Conservation (phyloP, 2,888 invertebrate genomes). For the Melanchra persicariae region DNA sequence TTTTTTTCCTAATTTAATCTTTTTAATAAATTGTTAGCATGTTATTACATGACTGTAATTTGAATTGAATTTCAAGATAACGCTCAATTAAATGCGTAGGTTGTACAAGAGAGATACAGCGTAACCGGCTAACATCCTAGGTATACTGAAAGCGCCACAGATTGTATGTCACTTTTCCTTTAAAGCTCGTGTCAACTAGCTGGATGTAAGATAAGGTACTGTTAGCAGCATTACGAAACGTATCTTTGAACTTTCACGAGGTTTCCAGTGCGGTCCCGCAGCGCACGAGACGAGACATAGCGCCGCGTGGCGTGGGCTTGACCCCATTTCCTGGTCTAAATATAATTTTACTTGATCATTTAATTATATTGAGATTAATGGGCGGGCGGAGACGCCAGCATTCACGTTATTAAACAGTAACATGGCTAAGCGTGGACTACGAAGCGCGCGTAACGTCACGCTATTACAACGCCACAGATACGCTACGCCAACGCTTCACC, state of each 20-base stretch:
- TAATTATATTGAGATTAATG: constrained; percentile 90
- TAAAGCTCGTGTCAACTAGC: constrained; percentile 54
- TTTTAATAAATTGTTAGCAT: constrained; percentile 42
- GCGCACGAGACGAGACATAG: constrained; percentile 71
- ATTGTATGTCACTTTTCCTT: constrained; percentile 56
- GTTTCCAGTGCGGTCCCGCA: constrained; percentile 72
- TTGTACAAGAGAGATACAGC: constrained; percentile 22
- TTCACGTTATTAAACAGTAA: constrained; percentile 83
- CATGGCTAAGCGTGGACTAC: constrained; percentile 23
- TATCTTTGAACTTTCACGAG: constrained; percentile 72
- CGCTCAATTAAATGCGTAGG: constrained; percentile 42
- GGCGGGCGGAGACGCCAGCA: constrained; percentile 85
- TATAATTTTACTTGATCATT: constrained; percentile 90
- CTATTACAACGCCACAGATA: constrained; percentile 13
- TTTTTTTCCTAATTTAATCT: constrained; percentile 34
- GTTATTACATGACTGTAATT: constrained; percentile 40
- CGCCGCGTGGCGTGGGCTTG: constrained; percentile 80
- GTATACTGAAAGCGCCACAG: constrained; percentile 47
- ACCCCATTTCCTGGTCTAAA: constrained; percentile 89
- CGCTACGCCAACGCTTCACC: not conserved
- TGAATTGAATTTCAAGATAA: constrained; percentile 54
- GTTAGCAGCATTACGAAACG: constrained; percentile 50
- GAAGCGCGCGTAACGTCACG: not conserved
- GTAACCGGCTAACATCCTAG: constrained; percentile 27
- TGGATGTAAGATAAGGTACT: constrained; percentile 51